Conservation (phyloP, 2,888 invertebrate genomes). For the Philereme transversata region DNA sequence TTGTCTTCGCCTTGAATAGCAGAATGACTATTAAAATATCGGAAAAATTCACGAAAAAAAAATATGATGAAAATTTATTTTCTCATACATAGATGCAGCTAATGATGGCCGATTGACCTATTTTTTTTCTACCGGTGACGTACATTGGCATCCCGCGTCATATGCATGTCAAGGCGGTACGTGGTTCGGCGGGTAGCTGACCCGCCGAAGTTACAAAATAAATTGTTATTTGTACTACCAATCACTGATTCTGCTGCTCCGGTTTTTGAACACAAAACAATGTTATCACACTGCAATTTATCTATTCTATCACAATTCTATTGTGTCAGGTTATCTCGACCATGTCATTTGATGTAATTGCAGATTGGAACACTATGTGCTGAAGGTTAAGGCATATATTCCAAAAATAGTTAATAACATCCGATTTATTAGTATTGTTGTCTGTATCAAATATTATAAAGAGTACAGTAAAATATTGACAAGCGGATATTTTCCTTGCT, state of each 20-base stretch:
- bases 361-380: constrained; percentile 5
- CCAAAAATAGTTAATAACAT: neutral
- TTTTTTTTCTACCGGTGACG: too few relatives aligned
- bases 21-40: too few relatives aligned
- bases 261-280: constrained; percentile 17
- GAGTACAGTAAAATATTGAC: neutral
- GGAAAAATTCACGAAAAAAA: too few relatives aligned
- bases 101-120: too few relatives aligned
- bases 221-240: neutral
- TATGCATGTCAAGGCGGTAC: too few relatives aligned
- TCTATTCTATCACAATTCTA: constrained; percentile 26
- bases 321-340: constrained; percentile 34
- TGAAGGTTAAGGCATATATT: constrained; percentile 9
- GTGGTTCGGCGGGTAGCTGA: too few relatives aligned
- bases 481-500: neutral
- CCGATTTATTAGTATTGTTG: neutral
- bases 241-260: neutral
- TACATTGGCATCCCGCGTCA: too few relatives aligned
- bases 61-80: too few relatives aligned
- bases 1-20: too few relatives aligned
- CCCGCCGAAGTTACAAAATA: too few relatives aligned
- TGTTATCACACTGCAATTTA: constrained; percentile 22
- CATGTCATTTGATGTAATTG: constrained; percentile 20
- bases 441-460: neutral
- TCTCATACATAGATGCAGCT: too few relatives aligned